phyloP scores from a whole-genome alignment of 2,797 vertebrate species.

The Xenentodon cancila region DNA sequence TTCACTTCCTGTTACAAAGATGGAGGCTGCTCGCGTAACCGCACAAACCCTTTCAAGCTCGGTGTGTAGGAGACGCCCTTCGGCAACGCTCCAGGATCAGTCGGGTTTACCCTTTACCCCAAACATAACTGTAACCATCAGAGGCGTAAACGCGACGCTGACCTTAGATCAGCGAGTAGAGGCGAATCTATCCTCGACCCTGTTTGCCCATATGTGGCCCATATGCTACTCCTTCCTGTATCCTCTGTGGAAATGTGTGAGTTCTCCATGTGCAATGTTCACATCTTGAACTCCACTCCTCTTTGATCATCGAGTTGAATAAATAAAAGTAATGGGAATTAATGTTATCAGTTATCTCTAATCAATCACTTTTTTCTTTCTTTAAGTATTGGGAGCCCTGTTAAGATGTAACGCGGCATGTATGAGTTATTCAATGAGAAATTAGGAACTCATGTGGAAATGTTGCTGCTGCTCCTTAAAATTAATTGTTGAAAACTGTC shows the following conservation, averaged over 20 bases:
- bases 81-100: conserved; percentile 70
- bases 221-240: conserved; percentile 73
- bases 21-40: conserved; percentile 71
- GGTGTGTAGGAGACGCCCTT: conserved; percentile 71
- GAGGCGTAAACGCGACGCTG: conserved; percentile 69
- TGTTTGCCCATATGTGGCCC: conserved; percentile 75
- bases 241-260: conserved; percentile 54
- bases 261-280: conserved; percentile 53
- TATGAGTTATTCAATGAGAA: conserved; percentile 16
- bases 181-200: conserved; percentile 62
- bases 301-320: conserved; percentile 34
- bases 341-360: background rate
- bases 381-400: background rate
- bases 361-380: background rate
- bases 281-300: conserved; percentile 48
- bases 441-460: conserved; percentile 4
- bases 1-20: conserved; percentile 79
- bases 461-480: background rate
- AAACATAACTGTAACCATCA: conserved; percentile 75
- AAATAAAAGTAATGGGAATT: background rate
- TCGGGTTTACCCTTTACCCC: conserved; percentile 51
- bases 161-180: conserved; percentile 76
- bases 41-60: conserved; percentile 71
- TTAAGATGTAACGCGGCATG: background rate
- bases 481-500: conserved; percentile 29